Evolutionary conservation across 2,113 vertebrate genomes (phyloP).

Genomic region (Sylvietta virens): DNA sequence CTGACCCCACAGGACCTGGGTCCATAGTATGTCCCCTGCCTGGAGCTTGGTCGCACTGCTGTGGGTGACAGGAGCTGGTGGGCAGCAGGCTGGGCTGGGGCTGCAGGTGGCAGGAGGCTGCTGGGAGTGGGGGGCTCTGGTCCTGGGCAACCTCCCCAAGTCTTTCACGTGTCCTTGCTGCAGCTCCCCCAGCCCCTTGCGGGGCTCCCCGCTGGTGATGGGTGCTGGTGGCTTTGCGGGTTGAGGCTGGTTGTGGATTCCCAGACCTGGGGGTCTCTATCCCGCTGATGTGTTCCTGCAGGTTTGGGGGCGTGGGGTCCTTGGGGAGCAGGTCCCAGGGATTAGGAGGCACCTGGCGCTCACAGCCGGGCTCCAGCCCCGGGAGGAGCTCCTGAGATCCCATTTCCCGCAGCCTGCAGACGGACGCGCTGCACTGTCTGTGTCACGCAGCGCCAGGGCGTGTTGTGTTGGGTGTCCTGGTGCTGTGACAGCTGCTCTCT

Average conservation of each 20-base stretch:
- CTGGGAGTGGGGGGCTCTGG: background rate
- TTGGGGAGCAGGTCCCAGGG: background rate
- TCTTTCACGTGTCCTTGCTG: background rate
- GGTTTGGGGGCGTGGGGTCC: rapidly evolving
- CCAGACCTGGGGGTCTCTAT: rapidly evolving
- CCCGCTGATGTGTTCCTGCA: rapidly evolving
- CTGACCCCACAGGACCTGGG: too few relatives aligned
- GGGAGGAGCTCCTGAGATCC: rapidly evolving
- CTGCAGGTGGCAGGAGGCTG: background rate
- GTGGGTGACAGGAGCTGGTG: background rate
- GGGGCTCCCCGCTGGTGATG: background rate
- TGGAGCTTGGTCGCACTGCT: background rate
- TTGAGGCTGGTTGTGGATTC: background rate
- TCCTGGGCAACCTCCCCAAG: background rate
- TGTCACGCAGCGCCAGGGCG: rapidly evolving
- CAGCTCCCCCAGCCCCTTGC: background rate
- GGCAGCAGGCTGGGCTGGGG: background rate
- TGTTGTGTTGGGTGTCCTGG: background rate
- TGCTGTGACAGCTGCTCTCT: background rate
- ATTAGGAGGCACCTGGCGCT: background rate
- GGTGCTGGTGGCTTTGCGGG: rapidly evolving
- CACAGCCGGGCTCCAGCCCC: background rate
- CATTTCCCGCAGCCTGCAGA: rapidly evolving
- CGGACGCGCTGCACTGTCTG: rapidly evolving
- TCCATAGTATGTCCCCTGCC: background rate